phyloP scores from a whole-genome alignment of 2,888 invertebrate species.

The Harpagoxenus sublaevis region DNA sequence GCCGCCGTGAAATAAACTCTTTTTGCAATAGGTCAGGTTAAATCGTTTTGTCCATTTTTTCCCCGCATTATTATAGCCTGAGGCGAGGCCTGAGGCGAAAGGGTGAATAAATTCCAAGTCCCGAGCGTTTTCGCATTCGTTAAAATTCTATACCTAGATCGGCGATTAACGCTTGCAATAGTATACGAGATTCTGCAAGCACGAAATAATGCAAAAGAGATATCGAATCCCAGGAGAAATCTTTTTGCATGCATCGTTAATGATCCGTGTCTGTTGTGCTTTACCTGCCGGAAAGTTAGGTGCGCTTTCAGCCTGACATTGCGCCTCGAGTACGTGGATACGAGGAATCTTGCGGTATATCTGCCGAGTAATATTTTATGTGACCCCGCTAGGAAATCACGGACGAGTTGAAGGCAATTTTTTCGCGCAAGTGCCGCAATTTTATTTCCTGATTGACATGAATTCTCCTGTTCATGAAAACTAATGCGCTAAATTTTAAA shows the following conservation, averaged over 20 bases:
- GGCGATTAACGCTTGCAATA: conserved; percentile 59
- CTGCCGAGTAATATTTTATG: conserved; percentile 55
- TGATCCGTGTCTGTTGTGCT: conserved; percentile 64
- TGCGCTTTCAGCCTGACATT: conserved; percentile 61
- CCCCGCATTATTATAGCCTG: conserved; percentile 15
- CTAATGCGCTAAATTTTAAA: conserved; percentile 16
- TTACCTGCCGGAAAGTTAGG: conserved; percentile 65
- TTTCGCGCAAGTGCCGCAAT: conserved; percentile 31
- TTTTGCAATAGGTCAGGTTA: conserved; percentile 59
- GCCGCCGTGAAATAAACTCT: conserved; percentile 65
- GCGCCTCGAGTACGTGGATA: conserved; percentile 58
- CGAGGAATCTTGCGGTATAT: conserved; percentile 41
- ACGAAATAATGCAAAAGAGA: conserved; percentile 46
- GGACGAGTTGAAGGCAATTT: conserved; percentile 52
- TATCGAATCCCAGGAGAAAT: conserved; percentile 67
- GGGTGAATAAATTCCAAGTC: conserved; percentile 34
- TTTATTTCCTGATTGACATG: conserved; percentile 25
- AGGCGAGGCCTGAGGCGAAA: conserved; percentile 2
- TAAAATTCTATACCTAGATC: conserved; percentile 30
- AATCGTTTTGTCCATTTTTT: conserved; percentile 25
- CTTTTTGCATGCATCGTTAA: conserved; percentile 67
- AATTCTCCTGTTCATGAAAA: conserved; percentile 29
- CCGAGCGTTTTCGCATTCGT: conserved; percentile 37
- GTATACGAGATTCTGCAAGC: conserved; percentile 5
- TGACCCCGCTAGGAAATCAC: conserved; percentile 68